phyloP scores from a whole-genome alignment of 1,140 invertebrate genomes.

The Aphelenchoides besseyi region DNA sequence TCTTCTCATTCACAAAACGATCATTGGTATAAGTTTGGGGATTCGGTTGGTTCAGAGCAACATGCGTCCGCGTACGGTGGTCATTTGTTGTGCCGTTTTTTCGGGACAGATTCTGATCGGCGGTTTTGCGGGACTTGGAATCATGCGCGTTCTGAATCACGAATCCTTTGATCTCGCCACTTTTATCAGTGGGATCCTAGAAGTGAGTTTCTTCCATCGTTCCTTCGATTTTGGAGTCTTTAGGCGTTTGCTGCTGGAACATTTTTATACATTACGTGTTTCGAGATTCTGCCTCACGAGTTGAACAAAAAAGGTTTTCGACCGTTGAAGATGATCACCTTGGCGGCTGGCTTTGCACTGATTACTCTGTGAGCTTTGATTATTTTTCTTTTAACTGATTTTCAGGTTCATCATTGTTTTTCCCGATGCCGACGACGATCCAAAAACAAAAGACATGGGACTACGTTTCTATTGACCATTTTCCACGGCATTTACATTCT shows the following conservation, averaged over 20 bases:
- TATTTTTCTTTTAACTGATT: too few species aligned
- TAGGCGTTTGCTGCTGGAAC: conserved; percentile 80
- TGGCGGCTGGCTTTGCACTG: conserved; percentile 66
- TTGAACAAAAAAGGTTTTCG: conserved; percentile 62
- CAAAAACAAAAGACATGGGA: background rate
- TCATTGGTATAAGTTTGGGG: conserved; percentile 70
- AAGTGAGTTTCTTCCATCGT: conserved; percentile 27
- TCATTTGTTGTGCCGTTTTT: conserved; percentile 69
- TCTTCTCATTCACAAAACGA: conserved; percentile 69
- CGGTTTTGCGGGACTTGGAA: conserved; percentile 51
- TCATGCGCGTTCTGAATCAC: conserved; percentile 48
- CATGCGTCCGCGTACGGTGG: conserved; percentile 67
- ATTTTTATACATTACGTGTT: conserved; percentile 83
- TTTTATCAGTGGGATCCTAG: conserved; percentile 47
- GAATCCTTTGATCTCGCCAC: conserved; percentile 27
- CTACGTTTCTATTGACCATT: background rate
- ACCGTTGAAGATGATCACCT: conserved; percentile 65
- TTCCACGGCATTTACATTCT: background rate
- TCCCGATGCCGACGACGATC: conserved; percentile 44
- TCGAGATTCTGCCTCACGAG: conserved; percentile 76
- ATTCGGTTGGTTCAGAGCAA: conserved; percentile 70
- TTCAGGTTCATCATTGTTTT: conserved; percentile 60
- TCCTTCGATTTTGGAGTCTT: conserved; percentile 13
- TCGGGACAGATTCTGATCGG: conserved; percentile 72
- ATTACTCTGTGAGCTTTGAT: conserved; percentile 53